Percentiles rank a stretch among this genome's conserved stretches.
Evolutionary conservation across 2,888 invertebrate genomes (phyloP).

Genomic region (Sialis fuliginosa): DNA sequence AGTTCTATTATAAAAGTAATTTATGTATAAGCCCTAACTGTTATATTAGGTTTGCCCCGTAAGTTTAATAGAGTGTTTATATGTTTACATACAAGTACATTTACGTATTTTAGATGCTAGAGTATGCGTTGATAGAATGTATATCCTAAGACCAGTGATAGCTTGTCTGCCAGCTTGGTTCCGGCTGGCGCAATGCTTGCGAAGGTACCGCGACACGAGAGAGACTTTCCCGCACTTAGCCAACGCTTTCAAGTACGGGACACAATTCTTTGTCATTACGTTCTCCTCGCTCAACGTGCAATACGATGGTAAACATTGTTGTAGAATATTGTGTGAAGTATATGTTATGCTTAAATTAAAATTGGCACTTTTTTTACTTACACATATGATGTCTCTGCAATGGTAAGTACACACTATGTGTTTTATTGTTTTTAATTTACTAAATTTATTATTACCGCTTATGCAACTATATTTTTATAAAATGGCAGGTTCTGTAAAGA

Average conservation of each 20-base stretch:
- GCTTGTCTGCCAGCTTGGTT: slow-evolving; percentile 94
- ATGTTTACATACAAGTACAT: not conserved
- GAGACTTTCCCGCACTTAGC: slow-evolving; percentile 92
- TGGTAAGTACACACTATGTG: too few species aligned
- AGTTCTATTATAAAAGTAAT: too few species aligned
- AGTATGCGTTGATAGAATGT: slow-evolving; percentile 51
- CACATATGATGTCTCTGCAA: too few species aligned
- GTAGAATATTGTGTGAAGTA: too few species aligned
- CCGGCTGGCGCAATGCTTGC: slow-evolving; percentile 89
- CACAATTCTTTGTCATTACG: slow-evolving; percentile 86
- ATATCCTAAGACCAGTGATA: slow-evolving; percentile 66
- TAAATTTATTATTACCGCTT: too few species aligned
- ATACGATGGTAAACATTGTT: slow-evolving; percentile 33
- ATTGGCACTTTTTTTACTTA: too few species aligned
- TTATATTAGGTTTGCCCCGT: not conserved
- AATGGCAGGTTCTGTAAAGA: too few species aligned
- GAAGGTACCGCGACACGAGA: slow-evolving; percentile 85
- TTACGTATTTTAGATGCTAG: slow-evolving; percentile 29
- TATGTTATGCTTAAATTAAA: too few species aligned
- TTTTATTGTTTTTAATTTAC: too few species aligned
- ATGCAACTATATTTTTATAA: too few species aligned
- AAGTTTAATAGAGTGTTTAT: not conserved
- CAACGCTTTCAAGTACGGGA: slow-evolving; percentile 96
- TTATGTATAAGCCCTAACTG: too few species aligned
- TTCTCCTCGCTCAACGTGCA: slow-evolving; percentile 56